A percentile compares a stretch with the other conserved stretches of the same genome.
Evolutionary conservation across 2,113 vertebrate species (phyloP).

Genomic region (Nycticebus coucang): DNA sequence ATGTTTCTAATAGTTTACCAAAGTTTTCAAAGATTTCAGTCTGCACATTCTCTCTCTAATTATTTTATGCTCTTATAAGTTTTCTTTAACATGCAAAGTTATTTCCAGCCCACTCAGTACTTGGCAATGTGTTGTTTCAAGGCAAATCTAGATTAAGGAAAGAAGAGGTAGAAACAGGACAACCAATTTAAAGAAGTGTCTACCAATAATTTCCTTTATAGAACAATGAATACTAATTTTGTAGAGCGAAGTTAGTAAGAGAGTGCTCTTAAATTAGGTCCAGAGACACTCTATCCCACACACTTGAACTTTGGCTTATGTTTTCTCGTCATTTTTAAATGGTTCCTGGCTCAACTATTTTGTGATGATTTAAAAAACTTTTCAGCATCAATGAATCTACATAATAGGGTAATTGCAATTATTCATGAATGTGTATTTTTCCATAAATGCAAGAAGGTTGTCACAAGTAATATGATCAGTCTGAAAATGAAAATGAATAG

Average conservation of each 20-base stretch:
- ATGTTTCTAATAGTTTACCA: neutral
- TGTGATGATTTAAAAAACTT: neutral
- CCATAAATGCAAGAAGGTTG: neutral
- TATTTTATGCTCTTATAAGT: neutral
- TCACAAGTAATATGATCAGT: neutral
- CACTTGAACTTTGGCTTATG: neutral
- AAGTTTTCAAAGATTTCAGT: neutral
- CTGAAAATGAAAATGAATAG: neutral
- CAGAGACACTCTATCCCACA: neutral
- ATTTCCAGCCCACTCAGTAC: neutral
- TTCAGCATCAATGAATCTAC: neutral
- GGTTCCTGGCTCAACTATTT: neutral
- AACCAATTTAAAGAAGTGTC: neutral
- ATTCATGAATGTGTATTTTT: neutral
- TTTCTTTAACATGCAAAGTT: neutral
- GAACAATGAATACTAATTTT: neutral
- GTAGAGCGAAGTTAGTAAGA: neutral
- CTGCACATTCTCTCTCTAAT: neutral
- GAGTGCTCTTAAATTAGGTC: neutral
- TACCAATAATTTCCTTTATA: neutral
- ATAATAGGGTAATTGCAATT: neutral
- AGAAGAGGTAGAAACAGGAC: neutral
- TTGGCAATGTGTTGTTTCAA: neutral
- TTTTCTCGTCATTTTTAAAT: neutral
- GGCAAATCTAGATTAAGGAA: neutral